Evolutionary conservation across 64 coral and sea anemone genomes (phyloP).

Genomic region (Anthopleura sola): DNA sequence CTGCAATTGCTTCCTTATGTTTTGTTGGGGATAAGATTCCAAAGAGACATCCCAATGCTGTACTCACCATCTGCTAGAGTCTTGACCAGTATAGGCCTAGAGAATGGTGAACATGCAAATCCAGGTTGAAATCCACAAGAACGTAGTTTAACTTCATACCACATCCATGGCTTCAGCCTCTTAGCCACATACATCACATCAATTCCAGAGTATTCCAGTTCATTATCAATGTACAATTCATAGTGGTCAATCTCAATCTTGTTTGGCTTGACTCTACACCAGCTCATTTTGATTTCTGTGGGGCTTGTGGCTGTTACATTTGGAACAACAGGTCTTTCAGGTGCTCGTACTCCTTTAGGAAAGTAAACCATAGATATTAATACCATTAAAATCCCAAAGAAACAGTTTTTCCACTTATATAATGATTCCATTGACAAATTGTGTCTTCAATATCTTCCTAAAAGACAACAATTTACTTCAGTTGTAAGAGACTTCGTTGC

Average conservation of each 20-base stretch:
- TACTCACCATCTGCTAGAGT: slow-evolving; percentile 71
- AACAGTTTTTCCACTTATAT: neutral
- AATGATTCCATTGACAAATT: neutral
- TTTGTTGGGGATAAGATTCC: neutral
- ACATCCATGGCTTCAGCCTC: slow-evolving; percentile 64
- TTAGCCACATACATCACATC: slow-evolving; percentile 86
- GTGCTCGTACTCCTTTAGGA: slow-evolving; percentile 47
- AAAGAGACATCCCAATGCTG: neutral
- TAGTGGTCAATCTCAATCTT: slow-evolving; percentile 89
- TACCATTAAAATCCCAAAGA: slow-evolving; percentile 3
- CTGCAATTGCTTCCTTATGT: neutral
- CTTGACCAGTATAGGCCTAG: slow-evolving; percentile 42
- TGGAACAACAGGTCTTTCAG: slow-evolving; percentile 82
- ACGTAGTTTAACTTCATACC: slow-evolving; percentile 82
- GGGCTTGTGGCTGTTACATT: slow-evolving; percentile 80
- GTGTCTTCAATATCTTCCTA: neutral
- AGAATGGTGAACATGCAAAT: slow-evolving; percentile 63
- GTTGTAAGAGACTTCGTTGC: neutral
- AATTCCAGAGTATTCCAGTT: slow-evolving; percentile 88
- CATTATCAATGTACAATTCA: slow-evolving; percentile 82
- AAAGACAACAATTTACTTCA: neutral
- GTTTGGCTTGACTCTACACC: slow-evolving; percentile 90
- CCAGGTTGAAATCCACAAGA: slow-evolving; percentile 77
- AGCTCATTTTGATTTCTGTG: slow-evolving; percentile 70
- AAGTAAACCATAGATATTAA: neutral